Conservation (phyloP, 2,888 invertebrate genomes). For the Spilosoma lubricipeda region DNA sequence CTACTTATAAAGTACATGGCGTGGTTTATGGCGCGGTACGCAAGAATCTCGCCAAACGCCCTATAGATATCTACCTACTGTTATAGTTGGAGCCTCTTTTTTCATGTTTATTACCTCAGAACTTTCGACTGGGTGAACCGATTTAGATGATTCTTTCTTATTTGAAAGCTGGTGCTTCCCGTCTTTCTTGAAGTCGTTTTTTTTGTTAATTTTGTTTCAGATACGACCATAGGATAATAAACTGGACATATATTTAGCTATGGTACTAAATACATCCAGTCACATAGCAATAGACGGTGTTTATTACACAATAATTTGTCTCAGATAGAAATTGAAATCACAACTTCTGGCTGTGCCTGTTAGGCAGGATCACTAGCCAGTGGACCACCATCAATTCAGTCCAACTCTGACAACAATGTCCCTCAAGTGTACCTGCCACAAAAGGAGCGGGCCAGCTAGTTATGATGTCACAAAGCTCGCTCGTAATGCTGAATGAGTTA, state of each 20-base stretch:
- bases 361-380: no score
- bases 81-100: neutral
- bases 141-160: no score
- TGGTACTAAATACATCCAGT: no score
- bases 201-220: no score
- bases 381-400: neutral
- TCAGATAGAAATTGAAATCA: neutral
- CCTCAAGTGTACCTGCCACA: neutral
- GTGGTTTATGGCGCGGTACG: conserved; percentile 4
- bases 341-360: neutral
- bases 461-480: neutral
- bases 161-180: no score
- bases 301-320: neutral
- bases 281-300: no score
- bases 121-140: no score
- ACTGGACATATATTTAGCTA: no score
- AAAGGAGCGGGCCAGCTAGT: neutral
- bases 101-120: no score
- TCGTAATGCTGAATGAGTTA: conserved; percentile 9
- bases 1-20: neutral
- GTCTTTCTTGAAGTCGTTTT: no score
- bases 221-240: no score
- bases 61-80: conserved; percentile 1
- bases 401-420: neutral
- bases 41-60: conserved; percentile 16